Percentiles rank a stretch among this genome's conserved stretches.
Evolutionary conservation across 2,113 vertebrate species (phyloP).

Genomic region (Mormyrus iriodes): DNA sequence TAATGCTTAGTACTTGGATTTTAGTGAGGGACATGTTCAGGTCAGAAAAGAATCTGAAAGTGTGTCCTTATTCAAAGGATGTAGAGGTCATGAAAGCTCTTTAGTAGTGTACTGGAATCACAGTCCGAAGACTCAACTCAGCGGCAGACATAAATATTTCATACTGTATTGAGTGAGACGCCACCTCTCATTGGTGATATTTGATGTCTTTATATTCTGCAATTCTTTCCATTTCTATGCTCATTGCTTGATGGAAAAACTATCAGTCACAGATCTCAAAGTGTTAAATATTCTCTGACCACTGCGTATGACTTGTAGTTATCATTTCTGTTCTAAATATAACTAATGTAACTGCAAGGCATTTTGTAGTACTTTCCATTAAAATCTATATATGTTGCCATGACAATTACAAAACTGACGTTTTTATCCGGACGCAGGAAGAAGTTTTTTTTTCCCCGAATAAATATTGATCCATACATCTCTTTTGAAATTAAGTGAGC

Average conservation of each 20-base stretch:
- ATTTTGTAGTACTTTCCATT: background rate
- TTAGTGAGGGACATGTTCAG: background rate
- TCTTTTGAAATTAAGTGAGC: background rate
- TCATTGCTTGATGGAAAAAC: background rate
- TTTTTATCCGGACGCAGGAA: too few relatives aligned
- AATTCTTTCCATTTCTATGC: background rate
- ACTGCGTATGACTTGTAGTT: background rate
- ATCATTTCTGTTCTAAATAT: background rate
- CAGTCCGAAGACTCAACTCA: background rate
- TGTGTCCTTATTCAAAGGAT: background rate
- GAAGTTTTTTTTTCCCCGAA: too few relatives aligned
- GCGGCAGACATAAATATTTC: background rate
- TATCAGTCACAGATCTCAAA: background rate
- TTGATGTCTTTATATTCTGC: background rate
- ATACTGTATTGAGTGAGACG: background rate
- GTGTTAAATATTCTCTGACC: background rate
- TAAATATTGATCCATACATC: background rate
- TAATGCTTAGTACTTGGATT: background rate
- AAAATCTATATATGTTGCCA: background rate
- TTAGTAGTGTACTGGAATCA: background rate
- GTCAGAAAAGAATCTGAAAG: background rate
- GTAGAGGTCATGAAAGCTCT: background rate
- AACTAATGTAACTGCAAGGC: too few relatives aligned
- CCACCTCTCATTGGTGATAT: background rate
- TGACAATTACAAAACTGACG: background rate